Evolutionary conservation across 2,888 invertebrate species (phyloP).

Genomic region (Nesidiocoris tenuis): DNA sequence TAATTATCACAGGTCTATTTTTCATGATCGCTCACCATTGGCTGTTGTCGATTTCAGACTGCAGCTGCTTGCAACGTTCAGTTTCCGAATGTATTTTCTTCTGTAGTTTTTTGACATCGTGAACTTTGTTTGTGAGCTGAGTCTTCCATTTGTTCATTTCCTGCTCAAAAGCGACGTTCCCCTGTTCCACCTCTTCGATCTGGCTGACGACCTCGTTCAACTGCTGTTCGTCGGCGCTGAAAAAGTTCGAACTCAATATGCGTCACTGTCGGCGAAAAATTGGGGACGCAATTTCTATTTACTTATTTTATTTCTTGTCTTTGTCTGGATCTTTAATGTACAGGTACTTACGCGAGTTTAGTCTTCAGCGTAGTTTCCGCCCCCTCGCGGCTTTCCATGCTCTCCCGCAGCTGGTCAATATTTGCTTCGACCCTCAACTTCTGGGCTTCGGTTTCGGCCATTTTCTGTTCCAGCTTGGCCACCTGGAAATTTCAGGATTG

Average conservation of each 20-base stretch:
- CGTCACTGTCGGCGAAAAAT: no score
- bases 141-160: constrained; percentile 12
- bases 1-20: no score
- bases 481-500: no score
- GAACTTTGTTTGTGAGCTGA: constrained; percentile 17
- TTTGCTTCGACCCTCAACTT: neutral
- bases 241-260: no score
- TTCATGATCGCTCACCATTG: constrained; percentile 26
- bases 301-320: no score
- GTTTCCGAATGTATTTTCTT: constrained; percentile 36
- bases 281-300: no score
- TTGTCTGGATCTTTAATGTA: no score
- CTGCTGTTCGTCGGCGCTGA: constrained; percentile 15
- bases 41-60: constrained; percentile 40
- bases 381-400: constrained; percentile 17
- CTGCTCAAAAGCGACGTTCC: constrained; percentile 24
- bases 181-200: constrained; percentile 32
- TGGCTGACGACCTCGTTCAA: neutral
- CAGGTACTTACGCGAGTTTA: neutral
- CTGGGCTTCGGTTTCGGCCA: neutral
- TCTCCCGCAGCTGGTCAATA: neutral
- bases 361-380: neutral
- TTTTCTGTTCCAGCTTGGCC: constrained; percentile 17
- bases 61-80: constrained; percentile 28
- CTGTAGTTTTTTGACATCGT: constrained; percentile 43